Base-by-base conservation (phyloP, 2,113 vertebrate genomes). In the Tor tambroides region DNA sequence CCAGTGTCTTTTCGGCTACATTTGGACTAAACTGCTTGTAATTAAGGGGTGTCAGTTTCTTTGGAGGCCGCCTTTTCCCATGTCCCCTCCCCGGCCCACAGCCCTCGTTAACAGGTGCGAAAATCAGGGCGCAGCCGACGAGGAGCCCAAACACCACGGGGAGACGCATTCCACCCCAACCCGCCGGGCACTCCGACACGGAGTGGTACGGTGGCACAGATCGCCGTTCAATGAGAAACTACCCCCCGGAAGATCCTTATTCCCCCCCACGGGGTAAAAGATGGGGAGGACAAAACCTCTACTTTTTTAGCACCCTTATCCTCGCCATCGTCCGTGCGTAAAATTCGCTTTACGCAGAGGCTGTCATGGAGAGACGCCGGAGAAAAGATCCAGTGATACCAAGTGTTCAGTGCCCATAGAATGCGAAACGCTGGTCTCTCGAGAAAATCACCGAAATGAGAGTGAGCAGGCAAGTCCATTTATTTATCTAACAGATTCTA, bases 31-130 rank as follows among this genome's bases (percentile, higher is more conserved):
- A 98, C 90, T 97, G 96, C 92, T 97, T 97, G 94, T 97, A 98
- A 76, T 96, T 95, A 35, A 99, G 97, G 89, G 98, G 97, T 90
- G 96, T 96, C 88, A 98, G 97, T 94, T 97, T 98, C 92, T 96
- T 95, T 49, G 97, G 96, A 69, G 94, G 96, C 89, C 97, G 96
- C 91, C 98, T 96, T 95, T 96, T 98, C 90, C 98, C 98, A 95
- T 97, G 96, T 91, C 97, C 97, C 93, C 97, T 96, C 94, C 98
- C 98, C 94, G 98, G 98, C 90, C 97, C 98, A 93, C 98, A 99
- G 93, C 96, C 95, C 92, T 96, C 94, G 91, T 95, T 95, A 90
- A 94, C 96, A 92, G 97, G 96, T 95, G 94, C 93, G 94, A 97
- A 93, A 93, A 96, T 92, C 93, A 96, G 93, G 94, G 94, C 95